These are phyloP conservation scores for Parasteatoda tepidariorum DNA, from an alignment of 1,140 invertebrate genomes.

Conservation along the genomic window DNA sequence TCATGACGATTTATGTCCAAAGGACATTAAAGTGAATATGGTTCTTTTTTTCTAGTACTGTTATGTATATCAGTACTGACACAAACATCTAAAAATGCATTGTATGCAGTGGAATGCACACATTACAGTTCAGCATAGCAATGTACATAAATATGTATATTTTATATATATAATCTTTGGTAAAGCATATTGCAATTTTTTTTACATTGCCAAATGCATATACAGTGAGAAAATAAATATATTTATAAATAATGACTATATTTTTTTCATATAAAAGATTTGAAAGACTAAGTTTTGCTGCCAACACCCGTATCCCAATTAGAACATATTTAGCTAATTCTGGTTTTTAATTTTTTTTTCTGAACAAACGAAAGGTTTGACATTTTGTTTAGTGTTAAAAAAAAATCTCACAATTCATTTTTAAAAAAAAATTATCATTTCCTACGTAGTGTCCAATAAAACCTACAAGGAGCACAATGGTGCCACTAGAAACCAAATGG, in stretches of 20 bases:
- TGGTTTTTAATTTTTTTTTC: background rate
- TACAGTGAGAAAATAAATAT: constrained; percentile 50
- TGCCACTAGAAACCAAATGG: too few relatives aligned
- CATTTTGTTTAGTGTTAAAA: background rate
- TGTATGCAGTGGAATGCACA: constrained; percentile 51
- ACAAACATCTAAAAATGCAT: constrained; percentile 45
- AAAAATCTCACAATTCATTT: background rate
- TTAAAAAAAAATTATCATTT: background rate
- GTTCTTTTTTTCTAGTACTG: constrained; percentile 6
- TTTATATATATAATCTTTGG: constrained; percentile 25
- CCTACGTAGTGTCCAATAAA: background rate
- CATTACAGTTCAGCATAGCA: constrained; percentile 10
- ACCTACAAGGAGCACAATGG: too few relatives aligned
- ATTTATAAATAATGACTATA: constrained; percentile 58
- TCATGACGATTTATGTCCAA: background rate
- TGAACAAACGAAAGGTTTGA: background rate
- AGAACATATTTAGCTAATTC: constrained; percentile 42
- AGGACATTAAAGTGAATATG: constrained; percentile 36
- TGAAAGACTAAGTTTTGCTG: constrained; percentile 60
- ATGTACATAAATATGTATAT: constrained; percentile 31
- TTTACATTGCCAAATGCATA: constrained; percentile 35
- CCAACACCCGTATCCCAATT: constrained; percentile 58
- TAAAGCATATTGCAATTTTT: constrained; percentile 37
- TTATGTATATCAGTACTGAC: constrained; percentile 47
- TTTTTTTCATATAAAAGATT: constrained; percentile 50